Conservation (phyloP, 1,140 invertebrate species). For the Drosophila kanapiae region DNA sequence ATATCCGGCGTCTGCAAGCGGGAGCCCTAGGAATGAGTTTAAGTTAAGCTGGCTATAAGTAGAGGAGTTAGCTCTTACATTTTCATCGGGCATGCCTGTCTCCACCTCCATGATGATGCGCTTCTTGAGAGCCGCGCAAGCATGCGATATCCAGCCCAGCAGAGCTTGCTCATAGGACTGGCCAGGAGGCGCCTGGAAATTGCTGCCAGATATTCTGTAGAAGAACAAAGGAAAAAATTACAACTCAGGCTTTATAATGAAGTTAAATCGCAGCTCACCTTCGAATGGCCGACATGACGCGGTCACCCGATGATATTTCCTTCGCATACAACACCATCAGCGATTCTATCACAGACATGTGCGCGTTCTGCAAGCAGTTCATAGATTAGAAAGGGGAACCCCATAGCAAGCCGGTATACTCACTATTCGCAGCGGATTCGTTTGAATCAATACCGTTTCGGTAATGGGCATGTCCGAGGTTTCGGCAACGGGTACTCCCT, state of each 20-base stretch:
- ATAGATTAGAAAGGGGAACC: conserved; percentile 1
- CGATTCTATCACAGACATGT: conserved; percentile 98
- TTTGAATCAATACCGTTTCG: conserved; percentile 98
- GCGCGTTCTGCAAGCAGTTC: conserved; percentile 90
- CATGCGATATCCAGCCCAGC: conserved; percentile 96
- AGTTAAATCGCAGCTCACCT: conserved; percentile 86
- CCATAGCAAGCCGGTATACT: conserved; percentile 74
- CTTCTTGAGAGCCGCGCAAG: conserved; percentile 91
- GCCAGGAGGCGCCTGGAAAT: conserved; percentile 86
- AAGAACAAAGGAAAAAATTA: background rate
- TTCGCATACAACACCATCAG: conserved; percentile 98
- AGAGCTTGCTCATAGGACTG: conserved; percentile 94
- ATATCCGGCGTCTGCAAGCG: conserved; percentile 82
- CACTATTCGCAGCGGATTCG: conserved; percentile 97
- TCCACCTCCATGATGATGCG: conserved; percentile 87
- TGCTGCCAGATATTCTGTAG: conserved; percentile 80
- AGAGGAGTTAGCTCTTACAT: conserved; percentile 37
- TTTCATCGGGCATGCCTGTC: conserved; percentile 76
- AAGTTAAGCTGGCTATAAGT: background rate
- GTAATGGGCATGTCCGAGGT: conserved; percentile 95
- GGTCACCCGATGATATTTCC: conserved; percentile 95
- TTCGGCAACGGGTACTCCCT: conserved; percentile 95
- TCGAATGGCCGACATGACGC: conserved; percentile 93
- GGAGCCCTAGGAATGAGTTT: conserved; percentile 52
- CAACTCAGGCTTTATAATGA: no score